Evolutionary conservation across 2,888 invertebrate species (phyloP).

Genomic region (Ellobium chinense): DNA sequence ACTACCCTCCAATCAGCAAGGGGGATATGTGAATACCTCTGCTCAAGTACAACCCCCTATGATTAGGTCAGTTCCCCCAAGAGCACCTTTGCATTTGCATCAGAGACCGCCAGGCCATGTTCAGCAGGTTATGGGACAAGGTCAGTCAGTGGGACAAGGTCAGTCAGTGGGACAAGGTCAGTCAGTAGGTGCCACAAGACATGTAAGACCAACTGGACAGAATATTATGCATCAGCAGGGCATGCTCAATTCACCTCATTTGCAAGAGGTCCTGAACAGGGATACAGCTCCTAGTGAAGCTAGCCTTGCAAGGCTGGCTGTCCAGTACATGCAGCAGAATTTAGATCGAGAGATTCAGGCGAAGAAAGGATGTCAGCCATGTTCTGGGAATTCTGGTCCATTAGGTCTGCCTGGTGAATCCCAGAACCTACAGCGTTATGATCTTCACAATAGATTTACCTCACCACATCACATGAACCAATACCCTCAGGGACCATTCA

Average conservation of each 20-base stretch:
- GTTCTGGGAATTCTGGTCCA: no score
- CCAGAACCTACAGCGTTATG: neutral
- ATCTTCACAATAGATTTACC: neutral
- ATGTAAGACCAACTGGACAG: neutral
- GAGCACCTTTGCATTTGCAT: neutral
- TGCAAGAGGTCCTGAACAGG: neutral
- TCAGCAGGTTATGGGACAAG: constrained; percentile 3
- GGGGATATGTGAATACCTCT: neutral
- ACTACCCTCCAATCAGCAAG: neutral
- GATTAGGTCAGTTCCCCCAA: neutral
- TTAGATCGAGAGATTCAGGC: constrained; percentile 40
- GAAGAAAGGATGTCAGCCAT: no score
- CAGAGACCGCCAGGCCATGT: neutral
- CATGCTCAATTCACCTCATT: neutral
- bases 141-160: neutral
- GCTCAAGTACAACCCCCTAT: neutral
- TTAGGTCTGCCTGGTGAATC: no score
- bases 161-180: neutral
- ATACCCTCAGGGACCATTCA: neutral
- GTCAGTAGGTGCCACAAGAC: neutral
- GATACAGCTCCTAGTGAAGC: constrained; percentile 36
- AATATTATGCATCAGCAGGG: neutral
- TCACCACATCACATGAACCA: constrained; percentile 3
- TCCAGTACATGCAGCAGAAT: constrained; percentile 41
- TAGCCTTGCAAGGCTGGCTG: constrained; percentile 29